A percentile compares a stretch with the other conserved stretches of the same genome.
phyloP scores from a whole-genome alignment of 1,140 invertebrate species.

The Drosophila bifasciata region DNA sequence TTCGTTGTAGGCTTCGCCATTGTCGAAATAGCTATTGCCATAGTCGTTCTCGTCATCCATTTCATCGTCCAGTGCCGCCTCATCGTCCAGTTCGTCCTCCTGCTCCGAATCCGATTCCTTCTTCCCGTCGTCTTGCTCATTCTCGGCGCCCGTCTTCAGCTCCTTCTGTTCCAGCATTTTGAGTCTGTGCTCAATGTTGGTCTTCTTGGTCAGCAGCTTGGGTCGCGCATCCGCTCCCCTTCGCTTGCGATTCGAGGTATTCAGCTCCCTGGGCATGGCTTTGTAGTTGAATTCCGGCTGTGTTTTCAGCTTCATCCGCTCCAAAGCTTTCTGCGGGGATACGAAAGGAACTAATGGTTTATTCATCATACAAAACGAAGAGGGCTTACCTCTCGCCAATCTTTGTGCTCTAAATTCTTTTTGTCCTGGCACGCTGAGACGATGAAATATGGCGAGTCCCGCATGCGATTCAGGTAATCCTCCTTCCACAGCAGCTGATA shows the following conservation, averaged over 20 bases:
- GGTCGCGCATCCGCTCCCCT: conserved; percentile 23
- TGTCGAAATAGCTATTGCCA: conserved; percentile 93
- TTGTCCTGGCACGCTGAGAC: conserved; percentile 86
- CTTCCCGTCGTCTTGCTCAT: conserved; percentile 84
- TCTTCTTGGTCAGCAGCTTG: conserved; percentile 54
- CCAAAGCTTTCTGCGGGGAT: conserved; percentile 86
- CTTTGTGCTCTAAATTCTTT: conserved; percentile 71
- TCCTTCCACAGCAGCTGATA: conserved; percentile 82
- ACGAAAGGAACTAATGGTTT: background rate
- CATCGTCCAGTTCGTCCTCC: conserved; percentile 78
- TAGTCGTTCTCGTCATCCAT: conserved; percentile 92
- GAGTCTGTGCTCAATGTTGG: conserved; percentile 76
- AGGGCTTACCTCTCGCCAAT: conserved; percentile 58
- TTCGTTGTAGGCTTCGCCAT: conserved; percentile 93
- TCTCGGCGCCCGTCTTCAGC: conserved; percentile 85
- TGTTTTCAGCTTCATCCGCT: conserved; percentile 85
- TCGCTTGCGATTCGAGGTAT: conserved; percentile 65
- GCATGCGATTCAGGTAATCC: conserved; percentile 77
- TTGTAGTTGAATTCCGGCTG: conserved; percentile 85
- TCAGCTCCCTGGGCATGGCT: conserved; percentile 86
- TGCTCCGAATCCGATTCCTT: conserved; percentile 84
- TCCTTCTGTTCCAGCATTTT: conserved; percentile 87
- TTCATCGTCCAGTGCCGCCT: conserved; percentile 87
- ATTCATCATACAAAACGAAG: rapidly evolving
- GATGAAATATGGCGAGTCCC: conserved; percentile 87